Evolutionary conservation across 2,797 vertebrate genomes (phyloP).

Genomic region (Leptoclinus maculatus): DNA sequence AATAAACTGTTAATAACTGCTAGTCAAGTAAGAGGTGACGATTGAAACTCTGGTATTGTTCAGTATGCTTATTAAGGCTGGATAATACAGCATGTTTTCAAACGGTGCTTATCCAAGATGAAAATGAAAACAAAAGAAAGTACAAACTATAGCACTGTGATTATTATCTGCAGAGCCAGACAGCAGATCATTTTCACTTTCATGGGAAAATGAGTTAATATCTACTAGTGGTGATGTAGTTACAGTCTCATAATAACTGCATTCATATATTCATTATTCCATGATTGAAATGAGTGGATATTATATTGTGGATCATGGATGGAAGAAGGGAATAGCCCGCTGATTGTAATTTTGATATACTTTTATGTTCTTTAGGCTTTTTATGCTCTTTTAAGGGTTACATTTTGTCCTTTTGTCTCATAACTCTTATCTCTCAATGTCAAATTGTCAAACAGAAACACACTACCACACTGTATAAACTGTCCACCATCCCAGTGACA

Average conservation of each 20-base stretch:
- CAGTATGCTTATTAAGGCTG: neutral
- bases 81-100: conserved; percentile 20
- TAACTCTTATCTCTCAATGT: neutral
- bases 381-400: neutral
- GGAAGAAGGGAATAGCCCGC: neutral
- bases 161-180: conserved; percentile 15
- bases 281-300: neutral
- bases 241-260: neutral
- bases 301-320: neutral
- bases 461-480: neutral
- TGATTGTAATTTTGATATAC: neutral
- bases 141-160: neutral
- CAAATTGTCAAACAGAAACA: neutral
- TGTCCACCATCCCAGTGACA: neutral
- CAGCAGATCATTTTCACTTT: neutral
- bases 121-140: conserved; percentile 19
- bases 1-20: no score
- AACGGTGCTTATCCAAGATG: conserved; percentile 26
- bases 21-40: neutral
- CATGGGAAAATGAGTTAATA: conserved; percentile 1
- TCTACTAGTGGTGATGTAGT: neutral
- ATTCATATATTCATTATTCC: neutral
- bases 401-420: neutral
- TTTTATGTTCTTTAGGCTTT: neutral
- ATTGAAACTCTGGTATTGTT: neutral